phyloP scores from a whole-genome alignment of 2,888 invertebrate genomes.

The Orthosia gracilis region DNA sequence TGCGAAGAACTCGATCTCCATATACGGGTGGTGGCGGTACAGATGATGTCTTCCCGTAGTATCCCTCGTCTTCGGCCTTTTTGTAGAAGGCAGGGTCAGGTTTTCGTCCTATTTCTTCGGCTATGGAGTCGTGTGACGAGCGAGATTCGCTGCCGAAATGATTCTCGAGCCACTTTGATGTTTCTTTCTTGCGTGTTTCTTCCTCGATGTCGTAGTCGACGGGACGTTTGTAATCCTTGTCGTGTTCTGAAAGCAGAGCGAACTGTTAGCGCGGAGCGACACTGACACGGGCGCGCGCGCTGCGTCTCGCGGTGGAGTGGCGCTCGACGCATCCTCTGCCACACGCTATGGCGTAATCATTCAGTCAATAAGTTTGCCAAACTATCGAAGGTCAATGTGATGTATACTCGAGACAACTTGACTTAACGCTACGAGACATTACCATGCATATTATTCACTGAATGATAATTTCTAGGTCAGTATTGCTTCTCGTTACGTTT shows the following conservation, averaged over 20 bases:
- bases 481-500: slow-evolving; percentile 73
- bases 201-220: slow-evolving; percentile 97
- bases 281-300: slow-evolving; percentile 82
- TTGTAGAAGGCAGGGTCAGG: slow-evolving; percentile 94
- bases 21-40: slow-evolving; percentile 87
- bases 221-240: slow-evolving; percentile 95
- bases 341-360: slow-evolving; percentile 86
- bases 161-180: slow-evolving; percentile 97
- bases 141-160: slow-evolving; percentile 97
- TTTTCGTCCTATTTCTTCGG: slow-evolving; percentile 92
- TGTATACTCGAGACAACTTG: slow-evolving; percentile 84
- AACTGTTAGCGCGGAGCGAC: slow-evolving; percentile 67
- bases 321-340: slow-evolving; percentile 76
- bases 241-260: slow-evolving; percentile 91
- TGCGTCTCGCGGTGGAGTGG: slow-evolving; percentile 79
- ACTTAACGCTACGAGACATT: slow-evolving; percentile 82
- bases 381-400: slow-evolving; percentile 89
- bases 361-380: slow-evolving; percentile 89
- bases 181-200: slow-evolving; percentile 97
- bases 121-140: slow-evolving; percentile 94
- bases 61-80: slow-evolving; percentile 90
- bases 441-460: slow-evolving; percentile 80
- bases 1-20: slow-evolving; percentile 87
- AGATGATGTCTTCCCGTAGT: slow-evolving; percentile 86
- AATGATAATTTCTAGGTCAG: slow-evolving; percentile 86